phyloP scores from a whole-genome alignment of 2,888 invertebrate genomes.

The Epinotia nisella region DNA sequence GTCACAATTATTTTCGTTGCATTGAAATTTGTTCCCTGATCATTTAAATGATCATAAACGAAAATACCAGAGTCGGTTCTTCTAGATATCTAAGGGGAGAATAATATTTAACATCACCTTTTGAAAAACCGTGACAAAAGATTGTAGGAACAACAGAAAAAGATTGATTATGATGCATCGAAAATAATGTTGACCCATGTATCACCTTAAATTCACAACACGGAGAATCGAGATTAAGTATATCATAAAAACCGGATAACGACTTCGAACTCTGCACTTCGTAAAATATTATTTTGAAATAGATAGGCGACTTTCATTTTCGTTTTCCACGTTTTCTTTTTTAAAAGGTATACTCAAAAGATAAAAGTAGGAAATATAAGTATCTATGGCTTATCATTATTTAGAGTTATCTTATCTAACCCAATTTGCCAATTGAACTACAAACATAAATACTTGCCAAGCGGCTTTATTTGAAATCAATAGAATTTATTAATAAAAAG shows the following conservation, averaged over 20 bases:
- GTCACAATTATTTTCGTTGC: not conserved
- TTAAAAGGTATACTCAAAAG: not conserved
- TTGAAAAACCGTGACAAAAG: not conserved
- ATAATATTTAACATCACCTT: not conserved
- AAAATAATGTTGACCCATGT: not conserved
- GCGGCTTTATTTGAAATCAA: not conserved
- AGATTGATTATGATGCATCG: not conserved
- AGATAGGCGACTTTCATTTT: not conserved
- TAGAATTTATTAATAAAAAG: not conserved
- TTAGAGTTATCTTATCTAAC: constrained; percentile 54
- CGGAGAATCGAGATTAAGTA: not conserved
- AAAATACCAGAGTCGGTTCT: not conserved
- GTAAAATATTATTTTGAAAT: not conserved
- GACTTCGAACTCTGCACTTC: not conserved
- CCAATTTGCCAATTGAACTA: constrained; percentile 53
- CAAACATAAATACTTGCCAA: constrained; percentile 12
- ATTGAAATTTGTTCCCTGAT: not conserved
- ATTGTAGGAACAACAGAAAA: not conserved
- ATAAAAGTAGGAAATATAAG: constrained; percentile 19
- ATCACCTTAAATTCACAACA: not conserved
- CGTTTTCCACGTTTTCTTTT: not conserved
- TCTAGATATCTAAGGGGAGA: not conserved
- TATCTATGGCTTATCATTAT: constrained; percentile 4
- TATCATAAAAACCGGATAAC: not conserved
- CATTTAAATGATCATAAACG: not conserved